Evolutionary conservation across 2,888 invertebrate genomes (phyloP).

Genomic region (Hylaea fasciaria): DNA sequence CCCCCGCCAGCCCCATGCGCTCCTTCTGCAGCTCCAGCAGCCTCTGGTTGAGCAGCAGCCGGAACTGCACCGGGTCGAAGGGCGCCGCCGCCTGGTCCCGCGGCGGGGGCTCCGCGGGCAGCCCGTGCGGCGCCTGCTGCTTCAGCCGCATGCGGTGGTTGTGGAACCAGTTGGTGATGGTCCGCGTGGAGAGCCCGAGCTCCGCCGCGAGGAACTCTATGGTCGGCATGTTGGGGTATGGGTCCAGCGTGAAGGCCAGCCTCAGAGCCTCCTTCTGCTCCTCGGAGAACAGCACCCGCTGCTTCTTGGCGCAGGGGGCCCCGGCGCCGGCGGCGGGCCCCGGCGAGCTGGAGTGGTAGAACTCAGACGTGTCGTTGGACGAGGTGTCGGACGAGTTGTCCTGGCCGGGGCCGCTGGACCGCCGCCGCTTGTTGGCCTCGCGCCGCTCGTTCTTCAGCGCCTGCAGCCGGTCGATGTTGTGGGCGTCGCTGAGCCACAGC

Average conservation of each 20-base stretch:
- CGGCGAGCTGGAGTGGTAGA: slow-evolving; percentile 93
- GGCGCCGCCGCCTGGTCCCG: slow-evolving; percentile 90
- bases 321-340: slow-evolving; percentile 90
- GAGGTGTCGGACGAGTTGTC: slow-evolving; percentile 95
- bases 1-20: slow-evolving; percentile 90
- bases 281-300: slow-evolving; percentile 98
- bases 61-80: slow-evolving; percentile 96
- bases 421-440: slow-evolving; percentile 95
- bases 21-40: slow-evolving; percentile 95
- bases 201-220: slow-evolving; percentile 98
- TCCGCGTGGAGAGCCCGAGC: slow-evolving; percentile 95
- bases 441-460: slow-evolving; percentile 95
- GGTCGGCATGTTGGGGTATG: slow-evolving; percentile 98
- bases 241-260: slow-evolving; percentile 97
- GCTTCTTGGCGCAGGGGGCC: slow-evolving; percentile 95
- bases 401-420: slow-evolving; percentile 92
- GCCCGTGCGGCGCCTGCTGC: slow-evolving; percentile 93
- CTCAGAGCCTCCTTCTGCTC: slow-evolving; percentile 98
- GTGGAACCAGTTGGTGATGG: slow-evolving; percentile 99
- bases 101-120: slow-evolving; percentile 89
- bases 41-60: slow-evolving; percentile 94
- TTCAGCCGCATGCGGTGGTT: slow-evolving; percentile 99
- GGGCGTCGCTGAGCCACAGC: slow-evolving; percentile 97
- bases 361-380: slow-evolving; percentile 94
- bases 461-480: slow-evolving; percentile 97